Conservation (phyloP, 2,113 vertebrate species). For the Arvicanthis niloticus region DNA sequence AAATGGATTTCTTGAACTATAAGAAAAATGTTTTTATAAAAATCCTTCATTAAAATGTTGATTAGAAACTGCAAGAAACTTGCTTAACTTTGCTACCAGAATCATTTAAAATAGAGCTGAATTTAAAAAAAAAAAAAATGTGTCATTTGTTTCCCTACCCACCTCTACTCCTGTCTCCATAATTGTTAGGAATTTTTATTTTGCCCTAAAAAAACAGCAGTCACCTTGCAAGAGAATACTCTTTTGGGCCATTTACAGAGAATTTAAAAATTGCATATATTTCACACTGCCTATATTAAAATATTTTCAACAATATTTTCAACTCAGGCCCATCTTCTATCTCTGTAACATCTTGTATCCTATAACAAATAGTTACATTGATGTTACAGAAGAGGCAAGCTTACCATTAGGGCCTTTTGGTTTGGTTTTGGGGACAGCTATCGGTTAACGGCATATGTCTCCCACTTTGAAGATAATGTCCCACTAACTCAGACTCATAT, state of each 20-base stretch:
- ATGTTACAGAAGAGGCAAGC: background rate
- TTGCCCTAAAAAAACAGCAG: background rate
- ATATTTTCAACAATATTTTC: constrained; percentile 25
- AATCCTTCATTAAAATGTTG: background rate
- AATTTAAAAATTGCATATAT: constrained; percentile 1
- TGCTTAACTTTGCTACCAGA: background rate
- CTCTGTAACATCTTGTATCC: background rate
- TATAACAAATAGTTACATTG: constrained; percentile 13
- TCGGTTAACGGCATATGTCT: background rate
- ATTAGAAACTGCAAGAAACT: constrained; percentile 26
- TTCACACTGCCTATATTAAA: background rate
- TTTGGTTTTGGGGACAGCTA: background rate
- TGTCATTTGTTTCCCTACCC: background rate
- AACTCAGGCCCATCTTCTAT: background rate
- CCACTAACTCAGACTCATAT: background rate
- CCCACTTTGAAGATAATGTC: background rate
- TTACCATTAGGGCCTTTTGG: background rate
- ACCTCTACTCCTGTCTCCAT: constrained; percentile 16
- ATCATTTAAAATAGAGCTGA: background rate
- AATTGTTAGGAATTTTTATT: constrained; percentile 18
- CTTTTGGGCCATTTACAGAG: background rate
- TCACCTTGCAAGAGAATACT: background rate
- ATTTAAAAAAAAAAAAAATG: background rate
- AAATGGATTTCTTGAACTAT: constrained; percentile 37
- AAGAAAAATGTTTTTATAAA: background rate